phyloP scores from a whole-genome alignment of 2,113 vertebrate genomes.

The Fregata magnificens region DNA sequence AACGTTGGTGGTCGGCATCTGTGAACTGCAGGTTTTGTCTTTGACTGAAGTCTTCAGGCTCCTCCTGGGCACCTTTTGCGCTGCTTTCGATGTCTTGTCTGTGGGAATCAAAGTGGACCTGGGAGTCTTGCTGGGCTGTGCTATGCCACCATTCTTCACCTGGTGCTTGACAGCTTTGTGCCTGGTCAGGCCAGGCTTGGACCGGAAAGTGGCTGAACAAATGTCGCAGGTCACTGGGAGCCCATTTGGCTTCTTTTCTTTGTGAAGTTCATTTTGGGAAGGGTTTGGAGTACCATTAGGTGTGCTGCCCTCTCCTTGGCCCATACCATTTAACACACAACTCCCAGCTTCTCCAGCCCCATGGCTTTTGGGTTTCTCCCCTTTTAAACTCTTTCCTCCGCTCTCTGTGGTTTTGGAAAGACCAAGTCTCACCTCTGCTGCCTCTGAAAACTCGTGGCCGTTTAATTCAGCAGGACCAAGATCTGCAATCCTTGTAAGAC shows the following conservation, averaged over 20 bases:
- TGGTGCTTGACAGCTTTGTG: conserved; percentile 93
- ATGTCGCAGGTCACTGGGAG: conserved; percentile 79
- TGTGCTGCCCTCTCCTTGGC: neutral
- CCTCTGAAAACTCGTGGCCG: neutral
- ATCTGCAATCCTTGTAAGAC: neutral
- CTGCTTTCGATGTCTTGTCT: neutral
- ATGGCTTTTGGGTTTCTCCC: neutral
- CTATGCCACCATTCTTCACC: conserved; percentile 48
- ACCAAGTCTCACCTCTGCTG: neutral
- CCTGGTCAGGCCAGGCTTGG: conserved; percentile 88
- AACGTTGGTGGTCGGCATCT: accelerated
- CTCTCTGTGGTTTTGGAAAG: neutral
- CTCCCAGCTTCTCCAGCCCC: neutral
- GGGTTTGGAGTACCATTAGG: neutral
- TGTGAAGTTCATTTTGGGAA: conserved; percentile 59
- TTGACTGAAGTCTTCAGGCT: neutral
- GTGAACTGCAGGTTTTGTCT: neutral
- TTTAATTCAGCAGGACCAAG: neutral
- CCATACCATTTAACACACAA: neutral
- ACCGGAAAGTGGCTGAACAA: conserved; percentile 87
- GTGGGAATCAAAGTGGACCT: neutral
- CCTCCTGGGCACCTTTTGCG: neutral
- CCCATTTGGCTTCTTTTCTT: neutral
- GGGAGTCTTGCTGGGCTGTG: neutral
- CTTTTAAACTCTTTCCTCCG: neutral